Evolutionary conservation across 2,113 vertebrate species (phyloP).

Genomic region (Chaetura pelagica): DNA sequence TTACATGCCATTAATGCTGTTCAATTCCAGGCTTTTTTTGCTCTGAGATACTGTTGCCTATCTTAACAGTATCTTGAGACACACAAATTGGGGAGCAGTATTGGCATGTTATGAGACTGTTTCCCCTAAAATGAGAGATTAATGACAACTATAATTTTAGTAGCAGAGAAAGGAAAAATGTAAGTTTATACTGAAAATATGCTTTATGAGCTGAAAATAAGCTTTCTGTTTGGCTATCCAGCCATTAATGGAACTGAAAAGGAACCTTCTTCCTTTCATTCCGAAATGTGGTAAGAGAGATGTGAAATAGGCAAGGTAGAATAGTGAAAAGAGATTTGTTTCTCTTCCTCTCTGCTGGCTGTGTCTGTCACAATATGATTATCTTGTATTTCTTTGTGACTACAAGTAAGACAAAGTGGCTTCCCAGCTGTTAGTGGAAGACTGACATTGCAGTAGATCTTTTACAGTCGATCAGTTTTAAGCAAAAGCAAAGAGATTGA

Average conservation of each 20-base stretch:
- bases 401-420: constrained; percentile 54
- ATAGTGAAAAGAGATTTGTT: neutral
- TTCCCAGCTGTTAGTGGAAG: constrained; percentile 36
- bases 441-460: constrained; percentile 43
- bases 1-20: neutral
- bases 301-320: neutral
- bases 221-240: neutral
- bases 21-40: neutral
- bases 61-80: neutral
- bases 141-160: neutral
- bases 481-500: neutral
- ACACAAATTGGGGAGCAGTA: neutral
- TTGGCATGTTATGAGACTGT: neutral
- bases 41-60: neutral
- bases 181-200: neutral
- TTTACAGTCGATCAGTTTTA: constrained; percentile 44
- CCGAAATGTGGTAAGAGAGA: neutral
- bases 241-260: neutral
- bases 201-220: neutral
- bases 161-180: neutral
- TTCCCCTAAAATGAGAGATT: neutral
- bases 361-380: constrained; percentile 54
- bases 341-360: neutral
- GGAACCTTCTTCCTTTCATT: neutral
- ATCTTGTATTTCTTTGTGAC: constrained; percentile 38